Percentiles rank a stretch among this genome's conserved stretches.
Evolutionary conservation across 1,140 invertebrate species (phyloP).

Genomic region (Tetraneura akinire): DNA sequence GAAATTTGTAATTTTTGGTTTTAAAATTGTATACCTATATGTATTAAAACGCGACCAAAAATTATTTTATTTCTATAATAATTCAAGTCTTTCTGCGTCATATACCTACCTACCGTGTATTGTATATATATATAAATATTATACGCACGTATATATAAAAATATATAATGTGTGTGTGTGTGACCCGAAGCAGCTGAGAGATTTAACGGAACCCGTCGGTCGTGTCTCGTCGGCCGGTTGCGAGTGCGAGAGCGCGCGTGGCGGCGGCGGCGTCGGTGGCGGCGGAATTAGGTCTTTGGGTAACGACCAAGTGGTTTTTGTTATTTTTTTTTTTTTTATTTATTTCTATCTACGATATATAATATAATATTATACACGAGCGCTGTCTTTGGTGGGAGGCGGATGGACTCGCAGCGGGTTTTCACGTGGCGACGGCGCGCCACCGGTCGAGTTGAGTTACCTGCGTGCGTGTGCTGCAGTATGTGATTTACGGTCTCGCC

Average conservation of each 20-base stretch:
- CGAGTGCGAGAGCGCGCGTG: slow-evolving; percentile 1
- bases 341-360: too few relatives aligned
- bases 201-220: slow-evolving; percentile 43
- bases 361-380: too few relatives aligned
- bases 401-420: slow-evolving; percentile 48
- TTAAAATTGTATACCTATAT: too few relatives aligned
- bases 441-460: slow-evolving; percentile 43
- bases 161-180: slow-evolving; percentile 5
- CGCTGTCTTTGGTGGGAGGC: slow-evolving; percentile 35
- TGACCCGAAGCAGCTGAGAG: slow-evolving; percentile 48
- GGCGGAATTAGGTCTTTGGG: slow-evolving; percentile 48
- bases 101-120: too few relatives aligned
- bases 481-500: slow-evolving; percentile 50
- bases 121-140: too few relatives aligned
- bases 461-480: slow-evolving; percentile 44
- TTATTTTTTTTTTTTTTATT: too few relatives aligned
- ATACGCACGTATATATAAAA: too few relatives aligned
- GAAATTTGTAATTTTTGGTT: too few relatives aligned
- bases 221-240: background rate
- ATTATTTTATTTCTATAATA: too few relatives aligned
- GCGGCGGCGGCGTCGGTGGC: slow-evolving; percentile 8
- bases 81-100: too few relatives aligned
- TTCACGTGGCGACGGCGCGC: slow-evolving; percentile 44
- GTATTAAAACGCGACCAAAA: too few relatives aligned
- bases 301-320: slow-evolving; percentile 27